These are phyloP conservation scores for Nomada fucata DNA, from an alignment of 2,888 invertebrate genomes.

Conservation along the genomic window DNA sequence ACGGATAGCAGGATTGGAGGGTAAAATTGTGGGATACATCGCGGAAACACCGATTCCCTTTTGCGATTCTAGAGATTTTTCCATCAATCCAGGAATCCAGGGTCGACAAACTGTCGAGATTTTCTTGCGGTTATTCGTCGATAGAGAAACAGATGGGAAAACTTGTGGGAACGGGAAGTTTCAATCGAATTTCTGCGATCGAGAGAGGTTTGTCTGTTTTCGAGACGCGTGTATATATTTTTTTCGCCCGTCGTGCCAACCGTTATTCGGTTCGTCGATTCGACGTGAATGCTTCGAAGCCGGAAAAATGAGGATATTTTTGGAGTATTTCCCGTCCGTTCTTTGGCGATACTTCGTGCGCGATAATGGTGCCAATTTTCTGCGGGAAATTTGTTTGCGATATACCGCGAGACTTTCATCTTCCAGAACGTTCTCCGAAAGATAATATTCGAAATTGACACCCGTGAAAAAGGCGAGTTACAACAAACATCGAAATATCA, in stretches of 20 bases:
- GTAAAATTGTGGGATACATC: conserved; percentile 14
- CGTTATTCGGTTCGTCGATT: not conserved
- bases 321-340: not conserved
- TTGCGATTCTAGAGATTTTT: conserved; percentile 35
- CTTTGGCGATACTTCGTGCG: not conserved
- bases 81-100: conserved; percentile 37
- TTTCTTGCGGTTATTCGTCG: conserved; percentile 33
- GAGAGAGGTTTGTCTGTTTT: conserved; percentile 37
- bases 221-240: not conserved
- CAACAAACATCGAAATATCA: no score
- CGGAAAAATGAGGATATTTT: not conserved
- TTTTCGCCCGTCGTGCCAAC: not conserved
- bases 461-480: no score
- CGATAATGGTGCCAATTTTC: not conserved
- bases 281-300: not conserved
- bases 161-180: conserved; percentile 51
- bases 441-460: no score
- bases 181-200: conserved; percentile 51
- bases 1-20: not conserved
- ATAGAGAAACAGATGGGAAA: conserved; percentile 56
- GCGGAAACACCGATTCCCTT: conserved; percentile 30
- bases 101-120: conserved; percentile 46
- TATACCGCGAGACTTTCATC: no score
- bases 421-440: no score
- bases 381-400: no score